Evolutionary conservation across 2,113 vertebrate species (phyloP).

Genomic region (Sardina pilchardus): DNA sequence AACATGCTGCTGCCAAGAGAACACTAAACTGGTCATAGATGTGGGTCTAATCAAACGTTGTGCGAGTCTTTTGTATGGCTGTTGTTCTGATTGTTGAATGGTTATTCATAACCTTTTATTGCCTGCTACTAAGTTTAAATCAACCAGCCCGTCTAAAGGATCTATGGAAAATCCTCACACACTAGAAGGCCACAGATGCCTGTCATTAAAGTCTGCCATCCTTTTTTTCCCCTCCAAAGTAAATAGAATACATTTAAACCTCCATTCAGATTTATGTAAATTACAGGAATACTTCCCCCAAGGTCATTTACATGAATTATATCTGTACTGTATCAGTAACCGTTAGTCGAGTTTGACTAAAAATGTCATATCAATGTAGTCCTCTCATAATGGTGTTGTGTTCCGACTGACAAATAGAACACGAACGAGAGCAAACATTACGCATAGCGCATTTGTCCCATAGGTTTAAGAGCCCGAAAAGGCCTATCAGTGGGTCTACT

Average conservation of each 20-base stretch:
- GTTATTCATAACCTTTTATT: background rate
- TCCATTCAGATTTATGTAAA: background rate
- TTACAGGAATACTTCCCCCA: background rate
- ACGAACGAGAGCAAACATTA: background rate
- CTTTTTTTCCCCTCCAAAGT: background rate
- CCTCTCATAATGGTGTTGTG: background rate
- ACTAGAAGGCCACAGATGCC: background rate
- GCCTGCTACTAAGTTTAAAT: background rate
- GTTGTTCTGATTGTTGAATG: background rate
- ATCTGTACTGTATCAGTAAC: background rate
- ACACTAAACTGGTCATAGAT: background rate
- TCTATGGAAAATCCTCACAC: background rate
- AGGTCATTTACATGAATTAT: background rate
- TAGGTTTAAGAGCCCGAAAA: background rate
- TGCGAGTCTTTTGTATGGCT: background rate
- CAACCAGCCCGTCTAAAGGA: background rate
- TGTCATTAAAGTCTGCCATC: background rate
- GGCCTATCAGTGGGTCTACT: background rate
- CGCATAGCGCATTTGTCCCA: background rate
- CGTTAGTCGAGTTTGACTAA: background rate
- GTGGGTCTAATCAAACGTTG: too few relatives aligned
- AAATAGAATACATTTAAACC: background rate
- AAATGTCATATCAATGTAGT: background rate
- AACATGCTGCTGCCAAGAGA: background rate
- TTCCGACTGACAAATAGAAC: background rate